Conservation (phyloP, 2,113 vertebrate species). For the Gallinago paraguaiae region DNA sequence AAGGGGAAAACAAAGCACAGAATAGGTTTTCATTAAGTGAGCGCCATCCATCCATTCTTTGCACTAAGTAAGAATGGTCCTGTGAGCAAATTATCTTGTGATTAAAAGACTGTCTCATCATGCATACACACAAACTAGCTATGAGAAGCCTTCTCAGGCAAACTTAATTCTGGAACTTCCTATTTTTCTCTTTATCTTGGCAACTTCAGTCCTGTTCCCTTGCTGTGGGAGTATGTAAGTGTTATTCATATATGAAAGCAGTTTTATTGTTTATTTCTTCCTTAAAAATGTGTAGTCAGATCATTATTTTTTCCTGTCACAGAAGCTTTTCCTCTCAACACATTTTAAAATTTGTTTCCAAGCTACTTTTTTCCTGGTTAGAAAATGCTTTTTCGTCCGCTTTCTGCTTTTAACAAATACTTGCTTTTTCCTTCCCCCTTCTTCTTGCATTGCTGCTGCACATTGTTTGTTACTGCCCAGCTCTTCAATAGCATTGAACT, state of each 20-base stretch:
- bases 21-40: background rate
- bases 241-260: background rate
- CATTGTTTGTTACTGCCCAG: background rate
- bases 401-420: slow-evolving; percentile 30
- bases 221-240: background rate
- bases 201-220: background rate
- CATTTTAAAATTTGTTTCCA: background rate
- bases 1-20: background rate
- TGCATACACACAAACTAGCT: background rate
- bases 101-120: background rate
- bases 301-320: slow-evolving; percentile 1
- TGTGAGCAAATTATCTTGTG: background rate
- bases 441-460: background rate
- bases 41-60: background rate
- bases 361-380: background rate
- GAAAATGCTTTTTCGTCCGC: background rate
- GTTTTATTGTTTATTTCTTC: slow-evolving; percentile 9
- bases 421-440: background rate
- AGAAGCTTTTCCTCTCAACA: background rate
- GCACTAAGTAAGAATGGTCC: background rate
- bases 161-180: background rate
- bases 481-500: slow-evolving; percentile 1
- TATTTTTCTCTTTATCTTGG: background rate
- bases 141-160: background rate
- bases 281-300: background rate